Percentiles rank a stretch among this genome's conserved stretches.
These are phyloP conservation scores for Musca domestica DNA, from an alignment of 1,140 invertebrate species.

Conservation along the genomic window DNA sequence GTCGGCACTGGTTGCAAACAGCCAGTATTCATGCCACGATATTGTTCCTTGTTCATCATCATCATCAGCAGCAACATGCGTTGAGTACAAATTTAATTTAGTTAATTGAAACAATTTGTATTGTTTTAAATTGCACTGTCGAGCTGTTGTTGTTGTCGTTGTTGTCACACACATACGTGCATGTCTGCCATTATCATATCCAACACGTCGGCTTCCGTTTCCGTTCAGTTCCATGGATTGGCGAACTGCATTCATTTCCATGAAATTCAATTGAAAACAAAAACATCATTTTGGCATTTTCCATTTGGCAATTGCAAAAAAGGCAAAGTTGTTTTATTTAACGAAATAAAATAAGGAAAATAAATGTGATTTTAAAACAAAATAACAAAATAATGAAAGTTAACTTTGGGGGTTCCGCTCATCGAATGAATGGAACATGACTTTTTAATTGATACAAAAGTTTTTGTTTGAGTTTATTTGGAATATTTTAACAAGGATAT, in stretches of 20 bases:
- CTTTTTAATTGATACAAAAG: conserved; percentile 12
- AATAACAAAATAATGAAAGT: background rate
- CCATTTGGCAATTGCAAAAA: background rate
- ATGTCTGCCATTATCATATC: no score
- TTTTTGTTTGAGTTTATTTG: no score
- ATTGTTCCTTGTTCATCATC: conserved; percentile 45
- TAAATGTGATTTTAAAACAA: conserved; percentile 17
- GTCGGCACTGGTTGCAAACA: no score
- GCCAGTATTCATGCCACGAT: background rate
- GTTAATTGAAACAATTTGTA: conserved; percentile 25
- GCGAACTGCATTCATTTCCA: no score
- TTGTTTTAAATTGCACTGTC: conserved; percentile 9
- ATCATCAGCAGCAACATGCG: conserved; percentile 36
- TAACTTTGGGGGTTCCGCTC: no score
- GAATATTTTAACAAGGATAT: no score
- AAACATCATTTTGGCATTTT: background rate
- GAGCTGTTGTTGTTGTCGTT: background rate
- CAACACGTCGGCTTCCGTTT: no score
- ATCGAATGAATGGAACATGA: background rate
- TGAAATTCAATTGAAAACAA: conserved; percentile 2
- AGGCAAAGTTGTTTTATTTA: no score
- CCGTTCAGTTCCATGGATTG: no score
- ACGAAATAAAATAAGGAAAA: conserved; percentile 1
- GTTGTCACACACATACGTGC: background rate
- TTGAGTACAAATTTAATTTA: conserved; percentile 26